Conservation (phyloP, 2,113 vertebrate species). For the Triplophysa dalaica region DNA sequence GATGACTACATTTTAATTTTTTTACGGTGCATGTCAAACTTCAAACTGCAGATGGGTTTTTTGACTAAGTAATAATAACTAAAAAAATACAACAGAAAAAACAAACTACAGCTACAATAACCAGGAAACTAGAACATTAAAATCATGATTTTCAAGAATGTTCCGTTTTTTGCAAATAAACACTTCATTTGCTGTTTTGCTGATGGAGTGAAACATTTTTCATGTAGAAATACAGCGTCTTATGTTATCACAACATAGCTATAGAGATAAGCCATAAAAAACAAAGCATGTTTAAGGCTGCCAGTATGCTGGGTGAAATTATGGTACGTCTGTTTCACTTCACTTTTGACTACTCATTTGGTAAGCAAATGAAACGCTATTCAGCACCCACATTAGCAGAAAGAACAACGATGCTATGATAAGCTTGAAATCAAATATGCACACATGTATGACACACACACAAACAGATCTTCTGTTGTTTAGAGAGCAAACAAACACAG, state of each 20-base stretch:
- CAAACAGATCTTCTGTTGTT: background rate
- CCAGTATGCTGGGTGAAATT: background rate
- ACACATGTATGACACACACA: background rate
- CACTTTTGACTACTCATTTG: constrained; percentile 45
- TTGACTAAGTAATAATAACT: too few species aligned
- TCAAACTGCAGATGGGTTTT: too few species aligned
- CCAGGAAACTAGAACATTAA: too few species aligned
- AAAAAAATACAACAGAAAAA: too few species aligned
- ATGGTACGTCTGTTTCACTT: background rate
- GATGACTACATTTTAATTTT: too few species aligned
- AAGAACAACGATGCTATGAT: background rate
- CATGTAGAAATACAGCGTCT: background rate
- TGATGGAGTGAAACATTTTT: background rate
- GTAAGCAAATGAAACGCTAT: constrained; percentile 36
- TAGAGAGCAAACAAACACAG: background rate
- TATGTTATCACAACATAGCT: background rate
- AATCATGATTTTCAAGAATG: too few species aligned
- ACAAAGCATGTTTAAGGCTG: constrained; percentile 9
- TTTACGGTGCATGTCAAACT: too few species aligned
- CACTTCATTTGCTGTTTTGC: background rate
- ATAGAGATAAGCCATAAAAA: background rate
- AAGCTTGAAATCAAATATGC: background rate
- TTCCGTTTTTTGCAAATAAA: too few species aligned
- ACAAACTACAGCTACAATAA: too few species aligned
- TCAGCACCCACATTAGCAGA: constrained; percentile 4